These are phyloP conservation scores for Drosophila fulvimacula DNA, from an alignment of 2,888 invertebrate species.

Conservation along the genomic window DNA sequence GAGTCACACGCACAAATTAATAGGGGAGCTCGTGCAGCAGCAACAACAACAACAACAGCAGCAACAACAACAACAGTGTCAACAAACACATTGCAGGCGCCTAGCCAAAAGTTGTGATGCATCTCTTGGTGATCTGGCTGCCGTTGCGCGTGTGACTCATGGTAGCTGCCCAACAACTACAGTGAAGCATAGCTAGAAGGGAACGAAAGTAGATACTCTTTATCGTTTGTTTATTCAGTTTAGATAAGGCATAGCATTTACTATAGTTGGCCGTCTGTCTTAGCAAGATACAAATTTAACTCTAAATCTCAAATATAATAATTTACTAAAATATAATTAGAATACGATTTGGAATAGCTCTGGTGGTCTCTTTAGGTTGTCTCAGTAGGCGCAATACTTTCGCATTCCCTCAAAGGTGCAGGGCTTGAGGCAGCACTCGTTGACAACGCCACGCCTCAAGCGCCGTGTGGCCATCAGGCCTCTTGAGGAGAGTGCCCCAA, in stretches of 20 bases:
- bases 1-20: slow-evolving; percentile 47
- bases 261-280: neutral
- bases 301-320: too few species aligned
- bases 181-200: slow-evolving; percentile 31
- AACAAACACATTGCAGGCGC: slow-evolving; percentile 77
- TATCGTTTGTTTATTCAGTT: slow-evolving; percentile 2
- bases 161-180: slow-evolving; percentile 27
- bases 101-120: slow-evolving; percentile 76
- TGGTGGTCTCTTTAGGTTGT: neutral
- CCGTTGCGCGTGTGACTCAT: slow-evolving; percentile 62
- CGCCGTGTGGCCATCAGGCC: slow-evolving; percentile 43
- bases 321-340: neutral
- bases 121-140: slow-evolving; percentile 65
- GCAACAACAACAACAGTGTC: slow-evolving; percentile 68
- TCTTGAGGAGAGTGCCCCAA: neutral
- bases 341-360: slow-evolving; percentile 3
- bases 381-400: slow-evolving; percentile 39
- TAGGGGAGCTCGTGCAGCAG: neutral
- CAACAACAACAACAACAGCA: slow-evolving; percentile 26
- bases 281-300: neutral
- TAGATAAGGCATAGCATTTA: slow-evolving; percentile 8
- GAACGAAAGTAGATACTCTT: neutral
- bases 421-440: slow-evolving; percentile 55
- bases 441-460: slow-evolving; percentile 48
- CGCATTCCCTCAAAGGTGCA: slow-evolving; percentile 10